These are phyloP conservation scores for Epinotia demarniana DNA, from an alignment of 2,888 invertebrate species.

Conservation along the genomic window DNA sequence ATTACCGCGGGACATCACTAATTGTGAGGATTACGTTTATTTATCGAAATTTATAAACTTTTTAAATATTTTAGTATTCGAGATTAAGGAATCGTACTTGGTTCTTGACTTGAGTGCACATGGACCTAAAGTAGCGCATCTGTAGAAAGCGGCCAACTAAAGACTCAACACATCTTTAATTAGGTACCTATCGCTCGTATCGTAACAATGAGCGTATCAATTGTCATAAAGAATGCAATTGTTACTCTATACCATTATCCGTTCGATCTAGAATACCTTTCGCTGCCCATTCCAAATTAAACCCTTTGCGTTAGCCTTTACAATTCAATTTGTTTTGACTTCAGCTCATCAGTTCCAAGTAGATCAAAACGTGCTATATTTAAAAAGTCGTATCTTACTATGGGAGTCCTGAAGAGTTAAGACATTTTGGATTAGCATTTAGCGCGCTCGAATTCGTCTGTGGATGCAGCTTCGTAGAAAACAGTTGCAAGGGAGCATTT, in stretches of 20 bases:
- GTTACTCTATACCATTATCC: constrained; percentile 39
- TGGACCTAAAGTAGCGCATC: constrained; percentile 8
- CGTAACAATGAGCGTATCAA: constrained; percentile 43
- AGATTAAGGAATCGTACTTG: too few species aligned
- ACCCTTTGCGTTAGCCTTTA: background rate
- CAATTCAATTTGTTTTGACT: background rate
- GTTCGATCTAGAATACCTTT: constrained; percentile 13
- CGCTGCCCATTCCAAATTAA: background rate
- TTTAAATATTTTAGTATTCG: too few species aligned
- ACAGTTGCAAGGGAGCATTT: constrained; percentile 24
- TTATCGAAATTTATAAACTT: too few species aligned
- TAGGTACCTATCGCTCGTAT: constrained; percentile 22
- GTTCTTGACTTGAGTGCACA: background rate
- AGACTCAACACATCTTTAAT: constrained; percentile 33
- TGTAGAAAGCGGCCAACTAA: constrained; percentile 33
- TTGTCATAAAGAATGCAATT: constrained; percentile 45
- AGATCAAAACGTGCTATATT: background rate
- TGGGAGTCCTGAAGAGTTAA: background rate
- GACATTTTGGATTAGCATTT: constrained; percentile 3
- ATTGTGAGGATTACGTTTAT: too few species aligned
- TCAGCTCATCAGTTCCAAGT: constrained; percentile 29
- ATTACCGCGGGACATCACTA: too few species aligned
- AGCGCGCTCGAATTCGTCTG: constrained; percentile 34
- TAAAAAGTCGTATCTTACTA: background rate
- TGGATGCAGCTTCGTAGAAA: constrained; percentile 39